Base-by-base conservation (phyloP, 2,113 vertebrate species). In the Seriola dumerili region DNA sequence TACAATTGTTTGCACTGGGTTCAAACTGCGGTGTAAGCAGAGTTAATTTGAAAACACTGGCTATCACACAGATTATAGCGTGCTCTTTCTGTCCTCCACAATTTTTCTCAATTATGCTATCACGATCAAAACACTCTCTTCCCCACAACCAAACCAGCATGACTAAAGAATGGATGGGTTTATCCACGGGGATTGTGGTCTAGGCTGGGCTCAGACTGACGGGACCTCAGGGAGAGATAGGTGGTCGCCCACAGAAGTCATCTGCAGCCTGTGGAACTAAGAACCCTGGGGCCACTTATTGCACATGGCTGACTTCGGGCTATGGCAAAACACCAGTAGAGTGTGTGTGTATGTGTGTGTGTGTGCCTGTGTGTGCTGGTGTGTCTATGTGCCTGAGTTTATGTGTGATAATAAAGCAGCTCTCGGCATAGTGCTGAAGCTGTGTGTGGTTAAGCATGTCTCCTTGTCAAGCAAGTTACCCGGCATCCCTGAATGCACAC, bases 191-290 rank as follows among this genome's bases (percentile, higher is more conserved):
- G 76, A 83, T 80, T 91, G 89, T 72, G 90, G 93, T 92, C 64
- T 44, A 67, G 66, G 70, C 85, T 50, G 68, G 75, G 75, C 65
- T 87, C 84, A 88, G 85, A 89, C 74, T 88, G 91, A 91, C 80
- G 48, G 89, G 90, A 92, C 90, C 91, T 93, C 88, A 88, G 88
- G 90, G 90, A 78, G 82, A 91, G 85, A 87, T 88, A 86, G 85
- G 87, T 90, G 91, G 87, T 93, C 74, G 78, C 80, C 84, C 88
- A 86, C 84, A 90, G 84, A 92, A 94, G 80, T 90, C 89, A 88
- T 89, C 86, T 78, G 85, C 75, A 93, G 85, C 86, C 88, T 80
- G 65, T 88, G 85, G 80, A 91, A 82, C 84, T 61, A 72, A 88
- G 78, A 90, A 73, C 76, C 76, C 78, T 34, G 62, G 70, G 81